Percentiles rank a stretch among this genome's conserved stretches.
phyloP scores from a whole-genome alignment of 1,140 invertebrate genomes.

The Homalodisca vitripennis region DNA sequence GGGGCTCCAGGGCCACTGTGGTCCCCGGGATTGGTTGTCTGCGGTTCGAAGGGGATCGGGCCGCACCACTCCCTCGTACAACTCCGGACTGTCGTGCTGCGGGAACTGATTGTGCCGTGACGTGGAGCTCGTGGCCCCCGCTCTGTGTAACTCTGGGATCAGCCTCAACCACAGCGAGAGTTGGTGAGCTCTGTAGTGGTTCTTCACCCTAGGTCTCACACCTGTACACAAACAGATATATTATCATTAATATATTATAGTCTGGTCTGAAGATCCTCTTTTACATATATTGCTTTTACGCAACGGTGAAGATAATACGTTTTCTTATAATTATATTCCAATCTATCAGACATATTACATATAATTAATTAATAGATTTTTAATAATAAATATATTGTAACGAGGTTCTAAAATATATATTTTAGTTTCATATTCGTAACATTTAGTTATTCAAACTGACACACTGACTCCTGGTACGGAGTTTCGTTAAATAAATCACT shows the following conservation, averaged over 20 bases:
- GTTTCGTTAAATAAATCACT: no score
- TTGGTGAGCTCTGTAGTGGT: conserved; percentile 84
- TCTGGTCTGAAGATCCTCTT: no score
- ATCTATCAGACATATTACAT: no score
- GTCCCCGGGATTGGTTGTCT: conserved; percentile 50
- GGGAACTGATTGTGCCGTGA: conserved; percentile 78
- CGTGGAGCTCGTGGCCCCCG: conserved; percentile 81
- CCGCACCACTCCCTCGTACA: conserved; percentile 77
- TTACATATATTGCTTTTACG: no score
- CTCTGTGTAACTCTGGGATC: conserved; percentile 79
- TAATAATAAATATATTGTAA: no score
- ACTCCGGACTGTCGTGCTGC: conserved; percentile 72
- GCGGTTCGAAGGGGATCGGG: conserved; percentile 59
- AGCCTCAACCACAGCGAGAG: conserved; percentile 89
- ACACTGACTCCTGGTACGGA: no score
- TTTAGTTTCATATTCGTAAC: no score
- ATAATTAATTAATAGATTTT: no score
- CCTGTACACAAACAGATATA: conserved; percentile 55
- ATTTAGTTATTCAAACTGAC: no score
- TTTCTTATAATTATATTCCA: neutral
- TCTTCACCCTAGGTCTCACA: conserved; percentile 66
- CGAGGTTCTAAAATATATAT: no score
- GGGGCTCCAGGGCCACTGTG: conserved; percentile 43
- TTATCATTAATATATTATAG: no score
- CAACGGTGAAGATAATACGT: no score